Conservation (phyloP, 2,113 vertebrate species). For the Hyperoodon ampullatus region DNA sequence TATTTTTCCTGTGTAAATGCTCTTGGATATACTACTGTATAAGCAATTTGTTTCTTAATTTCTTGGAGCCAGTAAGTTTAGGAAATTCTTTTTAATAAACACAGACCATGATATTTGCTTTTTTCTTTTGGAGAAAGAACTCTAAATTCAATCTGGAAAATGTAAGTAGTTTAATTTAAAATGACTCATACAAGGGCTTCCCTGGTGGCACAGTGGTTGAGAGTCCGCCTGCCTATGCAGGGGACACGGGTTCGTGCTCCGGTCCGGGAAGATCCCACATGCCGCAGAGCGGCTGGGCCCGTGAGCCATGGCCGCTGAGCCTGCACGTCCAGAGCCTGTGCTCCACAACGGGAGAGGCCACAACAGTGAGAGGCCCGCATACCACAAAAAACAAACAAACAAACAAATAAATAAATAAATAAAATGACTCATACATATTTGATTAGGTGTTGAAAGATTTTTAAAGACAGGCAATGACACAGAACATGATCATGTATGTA, state of each 20-base stretch:
- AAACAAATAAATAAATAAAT: too few relatives aligned
- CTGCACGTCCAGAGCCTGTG: too few relatives aligned
- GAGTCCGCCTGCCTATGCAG: too few relatives aligned
- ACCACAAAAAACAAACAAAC: too few relatives aligned
- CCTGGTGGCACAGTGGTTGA: too few relatives aligned
- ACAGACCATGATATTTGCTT: neutral
- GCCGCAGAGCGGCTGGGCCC: too few relatives aligned
- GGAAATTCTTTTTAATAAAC: slow-evolving; percentile 15
- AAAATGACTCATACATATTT: neutral
- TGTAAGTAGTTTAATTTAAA: neutral
- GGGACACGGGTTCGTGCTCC: too few relatives aligned
- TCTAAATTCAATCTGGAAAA: neutral
- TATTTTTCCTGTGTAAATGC: neutral
- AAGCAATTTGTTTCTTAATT: slow-evolving; percentile 9
- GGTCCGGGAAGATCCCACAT: too few relatives aligned
- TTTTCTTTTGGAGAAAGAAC: neutral
- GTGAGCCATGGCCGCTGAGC: too few relatives aligned
- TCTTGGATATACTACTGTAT: neutral
- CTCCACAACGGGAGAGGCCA: too few relatives aligned
- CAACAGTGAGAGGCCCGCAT: too few relatives aligned
- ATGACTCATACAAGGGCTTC: neutral
- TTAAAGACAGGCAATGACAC: neutral
- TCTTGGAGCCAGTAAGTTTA: neutral
- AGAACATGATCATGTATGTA: neutral
- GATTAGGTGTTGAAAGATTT: neutral